Evolutionary conservation across 2,888 invertebrate genomes (phyloP), one percentile per base, ranked within the genome.

Genomic region (Deilephila porcellus): DNA sequence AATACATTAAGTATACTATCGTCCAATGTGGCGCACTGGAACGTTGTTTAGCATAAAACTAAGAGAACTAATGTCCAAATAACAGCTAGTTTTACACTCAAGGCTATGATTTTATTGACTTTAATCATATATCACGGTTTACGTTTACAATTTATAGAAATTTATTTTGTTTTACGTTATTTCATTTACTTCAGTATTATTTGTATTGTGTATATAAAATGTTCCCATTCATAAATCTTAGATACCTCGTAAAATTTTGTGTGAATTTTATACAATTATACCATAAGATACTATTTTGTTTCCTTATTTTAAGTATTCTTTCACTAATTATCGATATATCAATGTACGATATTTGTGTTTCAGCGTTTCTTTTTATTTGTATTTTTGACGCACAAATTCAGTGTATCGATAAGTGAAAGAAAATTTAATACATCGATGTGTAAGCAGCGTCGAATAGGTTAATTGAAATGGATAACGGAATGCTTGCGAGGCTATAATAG

Each of bases 151-250:
- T 77, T 76, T 77, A 67, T 80, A 80, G 77, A 79, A 80, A 82
- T 81, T 81, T 78, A 80, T 79, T 81, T 82, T 83, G 80, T 82
- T 85, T 75, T 78, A 56, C 74, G 56, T 78, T 70, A 73, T 67
- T 82, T 77, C 76, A 74, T 81, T 80, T 52, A 74, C 80, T 82
- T 85, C 88, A 88, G 88, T 88, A 88, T 88, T 88, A 86, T 83
- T 77, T 76, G 80, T 78, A 78, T 77, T 71, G 60, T 74, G 32
- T 72, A 59, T 73, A 75, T 73, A 71, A 72, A 29, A 37, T 67
- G 45, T 67, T 67, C 45, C 20, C 67, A 52, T 52, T 52, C 25
- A 52, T 25, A 25, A 67, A 52, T 45, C 45, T 20, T 52, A 25
- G 17, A 25, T 37, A 64, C 37, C 14, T 45, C 25, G 45, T 25